These are phyloP conservation scores for Hylaeus anthracinus DNA, from an alignment of 1,140 invertebrate species.

Conservation along the genomic window DNA sequence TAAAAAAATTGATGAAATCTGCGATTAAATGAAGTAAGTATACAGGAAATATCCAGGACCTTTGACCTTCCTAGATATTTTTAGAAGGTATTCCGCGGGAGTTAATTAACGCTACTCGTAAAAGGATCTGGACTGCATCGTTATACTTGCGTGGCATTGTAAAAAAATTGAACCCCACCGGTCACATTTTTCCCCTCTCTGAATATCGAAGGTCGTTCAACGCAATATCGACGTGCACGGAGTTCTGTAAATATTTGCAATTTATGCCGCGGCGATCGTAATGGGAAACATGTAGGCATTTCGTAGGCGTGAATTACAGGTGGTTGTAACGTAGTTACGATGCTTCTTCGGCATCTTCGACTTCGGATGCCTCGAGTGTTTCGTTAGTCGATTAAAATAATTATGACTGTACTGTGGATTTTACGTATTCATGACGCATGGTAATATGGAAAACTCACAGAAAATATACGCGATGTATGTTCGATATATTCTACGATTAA, in stretches of 20 bases:
- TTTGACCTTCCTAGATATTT: no score
- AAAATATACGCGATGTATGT: no score
- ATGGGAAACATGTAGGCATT: slow-evolving; percentile 58
- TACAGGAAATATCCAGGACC: no score
- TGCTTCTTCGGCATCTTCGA: slow-evolving; percentile 16
- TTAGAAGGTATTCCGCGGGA: background rate
- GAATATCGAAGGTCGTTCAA: slow-evolving; percentile 19
- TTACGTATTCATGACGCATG: no score
- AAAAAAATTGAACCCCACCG: slow-evolving; percentile 2
- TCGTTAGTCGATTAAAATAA: slow-evolving; percentile 23
- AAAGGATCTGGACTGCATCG: background rate
- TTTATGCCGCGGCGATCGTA: slow-evolving; percentile 53
- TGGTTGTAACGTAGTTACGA: slow-evolving; percentile 37
- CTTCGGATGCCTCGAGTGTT: background rate
- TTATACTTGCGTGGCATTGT: background rate
- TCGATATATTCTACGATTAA: no score
- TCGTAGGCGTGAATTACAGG: slow-evolving; percentile 63
- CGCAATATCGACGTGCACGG: slow-evolving; percentile 35
- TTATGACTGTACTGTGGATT: background rate
- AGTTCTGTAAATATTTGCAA: slow-evolving; percentile 41
- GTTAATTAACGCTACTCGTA: background rate
- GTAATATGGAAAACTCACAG: no score
- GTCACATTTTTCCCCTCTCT: background rate
- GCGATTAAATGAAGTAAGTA: no score
- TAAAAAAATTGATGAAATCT: no score